Percentiles rank a stretch among this genome's conserved stretches.
Evolutionary conservation across 1,140 invertebrate genomes (phyloP).

Genomic region (Hylaeus anthracinus): DNA sequence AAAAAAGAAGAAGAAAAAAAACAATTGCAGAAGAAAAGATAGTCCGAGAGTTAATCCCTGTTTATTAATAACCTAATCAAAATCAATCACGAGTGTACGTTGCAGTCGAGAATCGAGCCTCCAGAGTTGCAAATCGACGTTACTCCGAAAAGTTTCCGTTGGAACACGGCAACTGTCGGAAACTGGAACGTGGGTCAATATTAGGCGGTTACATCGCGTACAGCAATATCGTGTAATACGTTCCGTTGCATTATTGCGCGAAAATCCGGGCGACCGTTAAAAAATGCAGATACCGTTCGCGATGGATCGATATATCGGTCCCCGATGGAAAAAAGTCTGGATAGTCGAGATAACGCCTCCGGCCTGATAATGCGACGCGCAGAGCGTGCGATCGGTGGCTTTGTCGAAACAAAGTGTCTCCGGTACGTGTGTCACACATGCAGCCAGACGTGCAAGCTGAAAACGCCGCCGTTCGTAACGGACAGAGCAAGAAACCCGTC

Average conservation of each 20-base stretch:
- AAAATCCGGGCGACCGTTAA: slow-evolving; percentile 10
- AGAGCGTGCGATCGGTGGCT: slow-evolving; percentile 4
- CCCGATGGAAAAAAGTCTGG: background rate
- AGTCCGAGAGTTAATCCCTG: no score
- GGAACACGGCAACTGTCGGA: background rate
- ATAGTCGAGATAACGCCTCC: slow-evolving; percentile 9
- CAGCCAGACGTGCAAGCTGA: slow-evolving; percentile 57
- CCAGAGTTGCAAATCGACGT: background rate
- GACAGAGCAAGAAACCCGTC: slow-evolving; percentile 43
- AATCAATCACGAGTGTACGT: background rate
- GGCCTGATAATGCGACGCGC: slow-evolving; percentile 6
- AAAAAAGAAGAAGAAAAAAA: no score
- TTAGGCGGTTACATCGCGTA: slow-evolving; percentile 11
- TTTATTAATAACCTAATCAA: no score
- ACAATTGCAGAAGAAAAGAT: no score
- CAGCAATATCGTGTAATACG: slow-evolving; percentile 5
- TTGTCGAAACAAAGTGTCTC: slow-evolving; percentile 26
- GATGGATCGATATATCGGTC: slow-evolving; percentile 20
- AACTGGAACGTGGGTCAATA: slow-evolving; percentile 34
- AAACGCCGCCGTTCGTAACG: slow-evolving; percentile 47
- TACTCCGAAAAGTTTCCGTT: background rate
- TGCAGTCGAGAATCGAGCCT: background rate
- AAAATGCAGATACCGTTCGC: background rate
- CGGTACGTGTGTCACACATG: slow-evolving; percentile 35
- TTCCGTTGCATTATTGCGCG: background rate